Conservation (phyloP, 2,797 vertebrate genomes). For the Coranthus polyacanthus region DNA sequence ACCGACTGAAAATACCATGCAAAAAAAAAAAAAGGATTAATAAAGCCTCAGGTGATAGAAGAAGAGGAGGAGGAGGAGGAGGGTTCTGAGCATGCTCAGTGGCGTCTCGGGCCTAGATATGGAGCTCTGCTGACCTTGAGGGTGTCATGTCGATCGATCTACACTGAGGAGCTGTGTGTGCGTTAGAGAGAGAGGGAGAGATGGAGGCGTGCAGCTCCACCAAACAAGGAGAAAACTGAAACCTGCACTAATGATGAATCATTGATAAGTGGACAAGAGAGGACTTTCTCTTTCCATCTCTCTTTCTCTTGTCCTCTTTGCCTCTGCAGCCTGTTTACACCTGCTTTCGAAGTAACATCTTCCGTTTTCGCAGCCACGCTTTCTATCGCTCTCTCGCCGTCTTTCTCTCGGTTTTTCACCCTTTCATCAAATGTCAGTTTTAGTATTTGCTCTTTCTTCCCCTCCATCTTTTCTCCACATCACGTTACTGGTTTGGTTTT, state of each 20-base stretch:
- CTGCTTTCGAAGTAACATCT: neutral
- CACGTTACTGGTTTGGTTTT: conserved; percentile 45
- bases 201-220: conserved; percentile 69
- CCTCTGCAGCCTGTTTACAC: conserved; percentile 3
- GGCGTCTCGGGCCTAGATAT: conserved; percentile 47
- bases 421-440: conserved; percentile 63
- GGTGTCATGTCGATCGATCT: conserved; percentile 87
- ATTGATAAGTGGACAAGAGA: conserved; percentile 88
- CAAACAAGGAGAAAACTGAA: conserved; percentile 90
- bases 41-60: neutral
- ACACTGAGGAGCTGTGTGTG: conserved; percentile 55
- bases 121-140: conserved; percentile 91
- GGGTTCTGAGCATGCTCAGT: conserved; percentile 66
- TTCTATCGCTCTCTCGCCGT: neutral
- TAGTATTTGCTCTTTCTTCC: conserved; percentile 38
- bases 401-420: conserved; percentile 14
- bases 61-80: conserved; percentile 25
- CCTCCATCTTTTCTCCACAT: conserved; percentile 22
- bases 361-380: neutral
- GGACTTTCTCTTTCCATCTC: conserved; percentile 51
- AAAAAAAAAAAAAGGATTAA: neutral
- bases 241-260: conserved; percentile 91
- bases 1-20: neutral
- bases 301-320: conserved; percentile 27
- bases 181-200: conserved; percentile 26